These are phyloP conservation scores for Antigone vipio DNA, from an alignment of 2,113 vertebrate genomes.

Conservation along the genomic window DNA sequence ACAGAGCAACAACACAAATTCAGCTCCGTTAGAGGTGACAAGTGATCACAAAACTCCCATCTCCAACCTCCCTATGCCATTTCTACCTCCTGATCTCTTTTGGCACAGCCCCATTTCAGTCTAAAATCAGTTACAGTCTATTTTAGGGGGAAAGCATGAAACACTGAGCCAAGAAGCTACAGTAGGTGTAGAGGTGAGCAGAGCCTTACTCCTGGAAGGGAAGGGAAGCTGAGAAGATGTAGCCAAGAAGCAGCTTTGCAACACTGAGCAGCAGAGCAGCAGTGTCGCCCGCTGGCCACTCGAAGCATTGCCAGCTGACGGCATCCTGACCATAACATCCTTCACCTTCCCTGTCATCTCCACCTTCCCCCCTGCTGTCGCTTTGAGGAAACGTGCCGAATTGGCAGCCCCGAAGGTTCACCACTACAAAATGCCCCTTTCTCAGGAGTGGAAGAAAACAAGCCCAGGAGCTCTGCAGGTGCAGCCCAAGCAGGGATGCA, in stretches of 20 bases:
- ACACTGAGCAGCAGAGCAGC: neutral
- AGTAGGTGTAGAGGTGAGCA: neutral
- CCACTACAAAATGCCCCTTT: neutral
- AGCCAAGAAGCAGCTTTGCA: neutral
- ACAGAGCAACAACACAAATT: neutral
- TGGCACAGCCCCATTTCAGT: neutral
- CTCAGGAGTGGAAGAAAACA: neutral
- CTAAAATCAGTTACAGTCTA: fast-evolving
- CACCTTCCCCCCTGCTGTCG: neutral
- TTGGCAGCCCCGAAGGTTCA: neutral
- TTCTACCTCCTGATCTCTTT: neutral
- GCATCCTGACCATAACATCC: neutral
- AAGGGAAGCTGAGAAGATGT: neutral
- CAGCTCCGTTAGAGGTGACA: neutral
- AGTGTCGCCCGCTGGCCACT: conserved; percentile 31
- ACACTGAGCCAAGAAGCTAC: neutral
- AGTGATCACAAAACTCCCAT: neutral
- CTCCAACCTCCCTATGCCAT: neutral
- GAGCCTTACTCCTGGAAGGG: neutral
- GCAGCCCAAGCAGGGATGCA: neutral
- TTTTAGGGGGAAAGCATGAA: no score
- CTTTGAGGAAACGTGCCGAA: fast-evolving
- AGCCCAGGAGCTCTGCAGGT: neutral
- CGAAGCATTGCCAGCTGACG: neutral
- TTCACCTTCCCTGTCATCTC: neutral